A percentile compares a stretch with the other conserved stretches of the same genome.
These are phyloP conservation scores for Caracal caracal DNA, from an alignment of 2,113 vertebrate genomes.

Conservation along the genomic window DNA sequence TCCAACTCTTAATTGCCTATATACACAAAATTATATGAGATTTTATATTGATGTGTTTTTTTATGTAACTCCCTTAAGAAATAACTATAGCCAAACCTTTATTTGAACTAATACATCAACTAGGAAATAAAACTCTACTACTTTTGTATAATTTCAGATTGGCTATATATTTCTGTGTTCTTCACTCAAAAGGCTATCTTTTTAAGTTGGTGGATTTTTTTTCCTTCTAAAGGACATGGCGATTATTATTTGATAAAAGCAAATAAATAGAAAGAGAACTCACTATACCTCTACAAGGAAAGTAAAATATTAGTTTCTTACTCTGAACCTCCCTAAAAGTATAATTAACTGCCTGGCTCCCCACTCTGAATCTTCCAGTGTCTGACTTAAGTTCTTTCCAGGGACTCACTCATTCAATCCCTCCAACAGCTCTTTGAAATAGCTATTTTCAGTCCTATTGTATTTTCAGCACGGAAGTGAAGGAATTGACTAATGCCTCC, in stretches of 20 bases:
- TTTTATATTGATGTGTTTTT: background rate
- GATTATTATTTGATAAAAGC: background rate
- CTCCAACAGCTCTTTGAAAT: background rate
- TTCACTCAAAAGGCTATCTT: background rate
- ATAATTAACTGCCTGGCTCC: background rate
- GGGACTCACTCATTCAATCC: background rate
- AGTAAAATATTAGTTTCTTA: background rate
- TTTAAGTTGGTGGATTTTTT: background rate
- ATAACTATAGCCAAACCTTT: background rate
- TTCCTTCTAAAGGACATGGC: background rate
- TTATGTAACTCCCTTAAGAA: conserved; percentile 1
- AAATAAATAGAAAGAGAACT: background rate
- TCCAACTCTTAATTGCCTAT: background rate
- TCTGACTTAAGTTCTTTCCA: background rate
- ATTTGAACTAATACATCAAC: background rate
- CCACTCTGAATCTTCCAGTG: background rate
- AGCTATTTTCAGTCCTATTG: conserved; percentile 56
- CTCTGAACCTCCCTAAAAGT: background rate
- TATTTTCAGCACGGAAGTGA: background rate
- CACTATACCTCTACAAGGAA: background rate
- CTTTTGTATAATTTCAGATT: background rate
- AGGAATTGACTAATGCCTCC: conserved; percentile 26
- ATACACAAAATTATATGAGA: background rate
- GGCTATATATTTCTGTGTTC: background rate
- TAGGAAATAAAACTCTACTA: background rate